phyloP scores from a whole-genome alignment of 2,113 vertebrate genomes.

The Dromas ardeola region DNA sequence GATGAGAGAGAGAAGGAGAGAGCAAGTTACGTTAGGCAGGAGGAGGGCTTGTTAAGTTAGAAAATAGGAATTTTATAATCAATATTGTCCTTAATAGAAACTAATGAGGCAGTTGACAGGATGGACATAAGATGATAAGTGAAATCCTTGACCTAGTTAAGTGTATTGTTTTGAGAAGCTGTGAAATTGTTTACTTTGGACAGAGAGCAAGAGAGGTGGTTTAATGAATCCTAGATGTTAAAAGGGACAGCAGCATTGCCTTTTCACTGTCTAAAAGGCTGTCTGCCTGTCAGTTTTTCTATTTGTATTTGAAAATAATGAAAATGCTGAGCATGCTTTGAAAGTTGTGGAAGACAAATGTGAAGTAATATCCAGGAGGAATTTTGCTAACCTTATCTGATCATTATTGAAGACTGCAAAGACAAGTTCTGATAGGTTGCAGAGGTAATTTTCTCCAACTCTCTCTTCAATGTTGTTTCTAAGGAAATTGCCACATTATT shows the following conservation, averaged over 20 bases:
- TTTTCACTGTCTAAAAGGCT: background rate
- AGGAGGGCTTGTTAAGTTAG: background rate
- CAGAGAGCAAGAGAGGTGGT: background rate
- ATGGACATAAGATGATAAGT: background rate
- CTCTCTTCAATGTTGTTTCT: background rate
- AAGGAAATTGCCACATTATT: background rate
- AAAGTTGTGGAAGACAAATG: background rate
- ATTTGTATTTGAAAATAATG: background rate
- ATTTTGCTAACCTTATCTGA: background rate
- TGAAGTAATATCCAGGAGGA: background rate
- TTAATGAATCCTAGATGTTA: background rate
- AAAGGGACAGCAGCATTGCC: background rate
- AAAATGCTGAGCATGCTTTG: background rate
- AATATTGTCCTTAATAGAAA: conserved; percentile 33
- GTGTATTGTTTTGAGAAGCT: background rate
- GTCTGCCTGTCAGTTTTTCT: background rate
- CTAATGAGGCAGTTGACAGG: conserved; percentile 11
- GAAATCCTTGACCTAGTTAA: background rate
- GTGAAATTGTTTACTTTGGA: conserved; percentile 10
- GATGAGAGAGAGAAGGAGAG: background rate
- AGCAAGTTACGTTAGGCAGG: background rate
- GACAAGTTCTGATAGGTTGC: background rate
- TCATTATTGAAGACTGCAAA: background rate
- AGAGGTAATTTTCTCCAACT: background rate
- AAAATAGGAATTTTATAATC: conserved; percentile 47